Evolutionary conservation across 2,888 invertebrate species (phyloP), one percentile per base, ranked within the genome.

Genomic region (Saturnia japonica): DNA sequence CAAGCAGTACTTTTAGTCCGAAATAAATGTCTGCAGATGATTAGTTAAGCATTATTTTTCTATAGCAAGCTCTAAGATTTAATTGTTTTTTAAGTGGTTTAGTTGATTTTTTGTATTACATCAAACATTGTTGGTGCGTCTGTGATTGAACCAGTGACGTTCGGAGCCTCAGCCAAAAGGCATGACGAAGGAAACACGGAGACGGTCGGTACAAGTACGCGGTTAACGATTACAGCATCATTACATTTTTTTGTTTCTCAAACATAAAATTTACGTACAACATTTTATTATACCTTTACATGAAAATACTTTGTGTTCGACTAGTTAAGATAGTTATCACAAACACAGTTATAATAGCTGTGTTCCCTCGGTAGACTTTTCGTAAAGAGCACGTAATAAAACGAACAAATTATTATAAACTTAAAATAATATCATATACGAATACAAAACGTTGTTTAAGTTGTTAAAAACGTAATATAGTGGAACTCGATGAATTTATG

Each of bases 401-500:
- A 40, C 8, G 19, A 34, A 64, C 9, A 64, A 64, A 34, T 40
- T 16, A 64, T 19, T 40, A n/a, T 19, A 1, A 62, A 34, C 28
- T 34, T 19, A 6, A 34, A 62, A 62, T 2, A 34, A 3, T 11
- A 19, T 1, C 11, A 64, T 40, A 64, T 40, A 64, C 34, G 19
- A 40, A 8, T 64, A 45, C 40, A 42, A 54, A 67, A 47, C 25
- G 47, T 43, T 67, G 67, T 67, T 70, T 70, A 70, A 75, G 73
- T 68, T 71, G 75, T 77, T 71, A 69, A 75, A 66, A 67, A 67
- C 42, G 71, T 69, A 68, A 70, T 72, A 75, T 72, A 72, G 66
- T 71, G 70, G 73, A 71, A 47, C 68, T 72, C 72, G 76, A 77
- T 68, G 73, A 73, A 77, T 77, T 77, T 77, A 75, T 70, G 72